These are phyloP conservation scores for Biston stratarius DNA, from an alignment of 2,888 invertebrate genomes.

Conservation along the genomic window DNA sequence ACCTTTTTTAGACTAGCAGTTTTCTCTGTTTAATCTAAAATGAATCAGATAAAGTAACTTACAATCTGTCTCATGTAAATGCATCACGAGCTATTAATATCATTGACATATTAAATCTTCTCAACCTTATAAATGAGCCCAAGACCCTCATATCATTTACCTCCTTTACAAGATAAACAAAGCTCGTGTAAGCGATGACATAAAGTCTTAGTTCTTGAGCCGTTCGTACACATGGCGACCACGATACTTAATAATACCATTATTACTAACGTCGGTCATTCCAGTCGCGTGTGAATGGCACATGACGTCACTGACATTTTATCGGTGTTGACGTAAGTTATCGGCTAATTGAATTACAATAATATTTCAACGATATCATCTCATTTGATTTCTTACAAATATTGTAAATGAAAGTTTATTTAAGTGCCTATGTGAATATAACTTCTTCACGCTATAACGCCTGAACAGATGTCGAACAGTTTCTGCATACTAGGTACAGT, in stretches of 20 bases:
- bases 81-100: conserved; percentile 16
- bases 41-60: background rate
- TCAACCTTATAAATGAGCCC: conserved; percentile 23
- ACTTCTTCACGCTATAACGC: too few species aligned
- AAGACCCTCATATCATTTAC: conserved; percentile 31
- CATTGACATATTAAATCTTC: conserved; percentile 19
- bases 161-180: conserved; percentile 30
- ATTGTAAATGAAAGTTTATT: too few species aligned
- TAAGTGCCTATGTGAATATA: too few species aligned
- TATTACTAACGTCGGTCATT: background rate
- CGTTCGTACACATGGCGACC: background rate
- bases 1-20: too few species aligned
- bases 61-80: conserved; percentile 1
- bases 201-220: conserved; percentile 24
- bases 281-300: background rate
- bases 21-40: background rate
- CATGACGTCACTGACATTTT: too few species aligned
- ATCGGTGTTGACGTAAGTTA: too few species aligned
- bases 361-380: too few species aligned
- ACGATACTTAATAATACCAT: background rate
- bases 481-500: too few species aligned
- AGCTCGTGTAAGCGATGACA: conserved; percentile 37
- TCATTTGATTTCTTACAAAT: too few species aligned
- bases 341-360: too few species aligned
- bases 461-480: too few species aligned